phyloP scores from a whole-genome alignment of 1,140 invertebrate species.

The Andrena cerasifolii region DNA sequence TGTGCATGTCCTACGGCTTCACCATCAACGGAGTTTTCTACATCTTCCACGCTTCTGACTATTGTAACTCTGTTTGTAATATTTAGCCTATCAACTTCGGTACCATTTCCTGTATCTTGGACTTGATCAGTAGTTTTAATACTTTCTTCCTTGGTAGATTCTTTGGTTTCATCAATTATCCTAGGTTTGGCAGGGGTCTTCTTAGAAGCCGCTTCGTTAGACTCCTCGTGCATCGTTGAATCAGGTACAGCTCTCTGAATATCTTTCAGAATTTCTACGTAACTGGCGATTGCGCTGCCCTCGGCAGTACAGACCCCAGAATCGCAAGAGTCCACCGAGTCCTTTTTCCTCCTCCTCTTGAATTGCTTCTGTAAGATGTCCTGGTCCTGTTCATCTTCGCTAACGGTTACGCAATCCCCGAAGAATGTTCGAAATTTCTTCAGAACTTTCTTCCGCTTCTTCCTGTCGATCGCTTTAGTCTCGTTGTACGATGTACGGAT shows the following conservation, averaged over 20 bases:
- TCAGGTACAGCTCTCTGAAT: slow-evolving; percentile 1
- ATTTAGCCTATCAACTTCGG: neutral
- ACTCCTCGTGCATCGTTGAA: slow-evolving; percentile 4
- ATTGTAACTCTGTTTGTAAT: too few relatives aligned
- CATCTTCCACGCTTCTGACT: too few relatives aligned
- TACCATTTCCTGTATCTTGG: neutral
- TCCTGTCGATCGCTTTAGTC: neutral
- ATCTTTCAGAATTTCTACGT: neutral
- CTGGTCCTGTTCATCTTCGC: slow-evolving; percentile 47
- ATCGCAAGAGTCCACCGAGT: slow-evolving; percentile 27
- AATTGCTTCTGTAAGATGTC: neutral
- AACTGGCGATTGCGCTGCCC: neutral
- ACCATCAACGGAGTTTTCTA: too few relatives aligned
- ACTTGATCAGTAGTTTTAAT: neutral
- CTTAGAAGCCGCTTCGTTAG: neutral
- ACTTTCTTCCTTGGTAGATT: neutral
- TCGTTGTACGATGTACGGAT: neutral
- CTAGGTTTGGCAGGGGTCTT: neutral
- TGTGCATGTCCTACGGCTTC: too few relatives aligned
- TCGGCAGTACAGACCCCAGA: neutral
- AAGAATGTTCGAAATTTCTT: slow-evolving; percentile 23
- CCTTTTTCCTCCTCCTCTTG: slow-evolving; percentile 5
- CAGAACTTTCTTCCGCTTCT: neutral
- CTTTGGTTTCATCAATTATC: neutral
- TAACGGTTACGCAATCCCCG: neutral